A percentile compares a stretch with the other conserved stretches of the same genome.
Conservation (phyloP, 2,797 vertebrate genomes). For the Microctenopoma stevenorrisi region DNA sequence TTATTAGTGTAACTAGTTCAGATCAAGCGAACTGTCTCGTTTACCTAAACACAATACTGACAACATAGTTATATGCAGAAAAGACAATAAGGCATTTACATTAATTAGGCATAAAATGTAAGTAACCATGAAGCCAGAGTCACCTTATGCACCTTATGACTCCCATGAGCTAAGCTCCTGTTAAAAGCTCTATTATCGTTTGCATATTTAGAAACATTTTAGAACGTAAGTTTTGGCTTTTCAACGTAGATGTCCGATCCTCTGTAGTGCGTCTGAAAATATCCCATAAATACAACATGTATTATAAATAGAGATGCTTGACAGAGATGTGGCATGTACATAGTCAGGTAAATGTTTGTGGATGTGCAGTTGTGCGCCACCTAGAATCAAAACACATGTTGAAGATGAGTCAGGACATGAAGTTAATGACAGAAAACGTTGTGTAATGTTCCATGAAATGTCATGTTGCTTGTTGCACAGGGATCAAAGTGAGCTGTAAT, state of each 20-base stretch:
- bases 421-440: background rate
- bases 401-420: slow-evolving; percentile 35
- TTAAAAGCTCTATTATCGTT: slow-evolving; percentile 56
- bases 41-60: slow-evolving; percentile 34
- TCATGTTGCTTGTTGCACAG: background rate
- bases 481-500: background rate
- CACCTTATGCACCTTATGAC: slow-evolving; percentile 52
- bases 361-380: slow-evolving; percentile 24
- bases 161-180: slow-evolving; percentile 29
- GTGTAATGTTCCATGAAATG: background rate
- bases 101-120: slow-evolving; percentile 35
- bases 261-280: slow-evolving; percentile 24
- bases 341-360: slow-evolving; percentile 49
- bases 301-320: slow-evolving; percentile 42
- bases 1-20: slow-evolving; percentile 27
- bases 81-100: slow-evolving; percentile 27
- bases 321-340: slow-evolving; percentile 47
- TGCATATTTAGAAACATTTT: slow-evolving; percentile 50
- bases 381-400: slow-evolving; percentile 7
- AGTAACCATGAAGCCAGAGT: slow-evolving; percentile 35
- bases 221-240: slow-evolving; percentile 41
- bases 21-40: slow-evolving; percentile 30
- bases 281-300: slow-evolving; percentile 25
- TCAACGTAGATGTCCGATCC: slow-evolving; percentile 32
- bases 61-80: slow-evolving; percentile 29